phyloP scores from a whole-genome alignment of 2,797 vertebrate species.

The Trematomus bernacchii region DNA sequence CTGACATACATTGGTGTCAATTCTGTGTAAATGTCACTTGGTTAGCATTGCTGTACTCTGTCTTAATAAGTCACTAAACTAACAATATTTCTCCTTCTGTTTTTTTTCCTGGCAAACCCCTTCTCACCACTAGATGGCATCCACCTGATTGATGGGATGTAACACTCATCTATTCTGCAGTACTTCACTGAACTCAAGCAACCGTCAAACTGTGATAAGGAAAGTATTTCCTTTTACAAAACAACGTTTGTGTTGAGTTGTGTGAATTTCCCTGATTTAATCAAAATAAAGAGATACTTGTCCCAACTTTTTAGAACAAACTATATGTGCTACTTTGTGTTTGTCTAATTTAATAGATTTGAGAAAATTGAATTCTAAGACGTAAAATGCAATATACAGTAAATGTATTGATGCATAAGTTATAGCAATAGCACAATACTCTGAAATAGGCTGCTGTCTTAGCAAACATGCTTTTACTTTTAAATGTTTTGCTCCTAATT shows the following conservation, averaged over 20 bases:
- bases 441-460: not conserved
- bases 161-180: not conserved
- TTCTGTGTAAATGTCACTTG: not conserved
- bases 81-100: not conserved
- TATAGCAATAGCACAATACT: not conserved
- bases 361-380: not conserved
- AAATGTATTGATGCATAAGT: not conserved
- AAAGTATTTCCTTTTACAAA: conserved; percentile 40
- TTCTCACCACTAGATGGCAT: conserved; percentile 59
- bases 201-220: conserved; percentile 25
- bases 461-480: not conserved
- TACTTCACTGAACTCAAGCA: conserved; percentile 6
- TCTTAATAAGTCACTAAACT: not conserved
- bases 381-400: not conserved
- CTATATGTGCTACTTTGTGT: not conserved
- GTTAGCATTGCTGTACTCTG: not conserved
- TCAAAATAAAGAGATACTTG: conserved; percentile 1
- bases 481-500: not conserved
- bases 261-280: conserved; percentile 19
- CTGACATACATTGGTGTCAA: not conserved
- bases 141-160: not conserved
- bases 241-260: conserved; percentile 8
- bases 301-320: conserved; percentile 31
- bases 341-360: not conserved
- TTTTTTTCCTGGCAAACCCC: no score